phyloP scores from a whole-genome alignment of 2,888 invertebrate genomes.

The Catocala nupta region DNA sequence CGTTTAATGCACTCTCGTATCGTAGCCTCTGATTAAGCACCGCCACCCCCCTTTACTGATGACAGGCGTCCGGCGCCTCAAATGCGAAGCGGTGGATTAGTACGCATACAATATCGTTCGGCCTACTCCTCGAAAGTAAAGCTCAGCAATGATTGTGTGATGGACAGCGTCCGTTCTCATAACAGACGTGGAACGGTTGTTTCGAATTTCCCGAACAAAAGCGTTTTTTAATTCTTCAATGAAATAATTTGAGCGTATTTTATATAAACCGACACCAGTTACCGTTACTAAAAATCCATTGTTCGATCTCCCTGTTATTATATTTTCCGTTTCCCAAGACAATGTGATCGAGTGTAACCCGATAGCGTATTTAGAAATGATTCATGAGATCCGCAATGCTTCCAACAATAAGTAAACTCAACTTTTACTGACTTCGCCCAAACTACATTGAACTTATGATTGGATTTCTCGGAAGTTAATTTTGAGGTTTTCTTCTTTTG shows the following conservation, averaged over 20 bases:
- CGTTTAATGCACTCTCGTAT: constrained; percentile 86
- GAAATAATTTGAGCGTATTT: constrained; percentile 75
- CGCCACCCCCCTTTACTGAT: constrained; percentile 84
- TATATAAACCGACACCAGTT: constrained; percentile 78
- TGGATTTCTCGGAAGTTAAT: constrained; percentile 62
- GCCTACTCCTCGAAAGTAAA: constrained; percentile 72
- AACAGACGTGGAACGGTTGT: constrained; percentile 63
- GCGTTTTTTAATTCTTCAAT: constrained; percentile 79
- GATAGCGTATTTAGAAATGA: constrained; percentile 84
- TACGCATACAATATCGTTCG: constrained; percentile 66
- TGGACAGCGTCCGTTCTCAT: constrained; percentile 62
- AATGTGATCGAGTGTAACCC: constrained; percentile 79
- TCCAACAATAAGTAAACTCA: constrained; percentile 58
- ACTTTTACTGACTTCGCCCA: constrained; percentile 58
- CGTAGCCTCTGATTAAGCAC: constrained; percentile 85
- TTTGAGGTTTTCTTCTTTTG: constrained; percentile 51
- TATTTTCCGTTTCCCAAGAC: constrained; percentile 78
- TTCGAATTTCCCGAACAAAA: constrained; percentile 78
- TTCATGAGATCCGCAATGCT: constrained; percentile 76
- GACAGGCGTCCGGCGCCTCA: constrained; percentile 76
- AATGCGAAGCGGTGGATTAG: constrained; percentile 81
- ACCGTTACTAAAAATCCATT: constrained; percentile 82
- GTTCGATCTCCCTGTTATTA: constrained; percentile 78
- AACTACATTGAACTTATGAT: constrained; percentile 54
- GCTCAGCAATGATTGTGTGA: constrained; percentile 71